These are phyloP conservation scores for Tinamus guttatus DNA, from an alignment of 2,113 vertebrate species.

Conservation along the genomic window DNA sequence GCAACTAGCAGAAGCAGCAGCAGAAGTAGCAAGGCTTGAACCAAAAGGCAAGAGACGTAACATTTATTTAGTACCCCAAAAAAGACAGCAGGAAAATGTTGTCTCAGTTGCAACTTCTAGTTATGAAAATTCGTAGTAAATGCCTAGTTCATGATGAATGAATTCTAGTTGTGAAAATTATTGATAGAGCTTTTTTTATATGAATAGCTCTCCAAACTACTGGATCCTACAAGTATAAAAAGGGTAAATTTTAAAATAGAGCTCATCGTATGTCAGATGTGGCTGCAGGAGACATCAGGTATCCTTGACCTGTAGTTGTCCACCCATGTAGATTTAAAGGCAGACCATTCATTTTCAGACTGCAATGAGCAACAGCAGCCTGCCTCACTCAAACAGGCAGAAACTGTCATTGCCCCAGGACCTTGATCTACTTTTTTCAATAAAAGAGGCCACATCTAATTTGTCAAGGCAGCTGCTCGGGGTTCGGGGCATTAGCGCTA, in stretches of 20 bases:
- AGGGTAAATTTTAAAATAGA: not conserved
- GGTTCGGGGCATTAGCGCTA: not conserved
- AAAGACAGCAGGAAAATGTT: not conserved
- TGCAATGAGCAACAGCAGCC: not conserved
- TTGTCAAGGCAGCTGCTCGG: conserved; percentile 45
- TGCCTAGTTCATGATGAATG: too few relatives aligned
- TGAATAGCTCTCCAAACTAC: not conserved
- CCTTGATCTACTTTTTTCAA: conserved; percentile 38
- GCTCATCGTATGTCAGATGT: not conserved
- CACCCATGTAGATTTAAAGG: not conserved
- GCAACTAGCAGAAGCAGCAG: not conserved
- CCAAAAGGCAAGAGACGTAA: not conserved
- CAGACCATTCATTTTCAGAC: conserved; percentile 1
- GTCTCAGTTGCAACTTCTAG: not conserved
- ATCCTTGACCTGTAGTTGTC: conserved; percentile 32
- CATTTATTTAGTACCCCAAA: not conserved
- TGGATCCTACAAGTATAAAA: not conserved
- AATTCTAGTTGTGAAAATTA: not conserved
- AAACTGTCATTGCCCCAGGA: conserved; percentile 29
- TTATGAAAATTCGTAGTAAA: not conserved
- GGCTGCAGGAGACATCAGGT: conserved; percentile 15
- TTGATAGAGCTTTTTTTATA: not conserved
- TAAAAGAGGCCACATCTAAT: conserved; percentile 24
- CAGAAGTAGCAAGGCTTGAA: not conserved
- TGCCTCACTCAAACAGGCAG: not conserved